A percentile compares a stretch with the other conserved stretches of the same genome.
Conservation (phyloP, 2,113 vertebrate genomes). For the Cyprinodon brontotheroides region DNA sequence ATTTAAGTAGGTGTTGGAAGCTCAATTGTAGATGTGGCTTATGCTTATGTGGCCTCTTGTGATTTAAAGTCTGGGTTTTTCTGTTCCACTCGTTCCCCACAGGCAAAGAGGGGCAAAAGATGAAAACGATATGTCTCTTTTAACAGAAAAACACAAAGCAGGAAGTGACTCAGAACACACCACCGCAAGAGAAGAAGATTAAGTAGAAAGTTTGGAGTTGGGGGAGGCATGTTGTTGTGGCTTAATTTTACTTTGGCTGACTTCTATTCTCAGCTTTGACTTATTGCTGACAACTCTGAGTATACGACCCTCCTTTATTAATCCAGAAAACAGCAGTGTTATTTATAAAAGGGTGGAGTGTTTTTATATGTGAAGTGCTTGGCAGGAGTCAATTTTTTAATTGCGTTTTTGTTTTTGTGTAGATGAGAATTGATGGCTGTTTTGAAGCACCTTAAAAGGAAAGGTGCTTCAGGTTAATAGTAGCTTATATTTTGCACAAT, state of each 20-base stretch:
- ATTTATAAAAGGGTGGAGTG: slow-evolving; percentile 44
- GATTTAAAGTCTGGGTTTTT: slow-evolving; percentile 97
- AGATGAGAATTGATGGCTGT: slow-evolving; percentile 80
- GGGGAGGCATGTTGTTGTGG: slow-evolving; percentile 36
- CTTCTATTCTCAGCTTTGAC: slow-evolving; percentile 46
- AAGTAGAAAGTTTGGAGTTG: slow-evolving; percentile 56
- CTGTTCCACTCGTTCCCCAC: slow-evolving; percentile 88
- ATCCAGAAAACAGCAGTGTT: slow-evolving; percentile 20
- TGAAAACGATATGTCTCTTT: slow-evolving; percentile 79
- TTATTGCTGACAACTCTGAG: slow-evolving; percentile 51
- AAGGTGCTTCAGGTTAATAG: slow-evolving; percentile 82
- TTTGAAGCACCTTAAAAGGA: slow-evolving; percentile 73
- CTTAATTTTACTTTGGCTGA: slow-evolving; percentile 54
- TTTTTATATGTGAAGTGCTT: slow-evolving; percentile 77
- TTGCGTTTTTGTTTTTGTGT: slow-evolving; percentile 79
- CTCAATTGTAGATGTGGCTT: slow-evolving; percentile 92
- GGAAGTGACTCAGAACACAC: slow-evolving; percentile 37
- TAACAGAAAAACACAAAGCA: slow-evolving; percentile 71
- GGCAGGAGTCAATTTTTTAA: slow-evolving; percentile 78
- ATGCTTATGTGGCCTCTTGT: slow-evolving; percentile 92
- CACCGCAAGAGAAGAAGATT: slow-evolving; percentile 12
- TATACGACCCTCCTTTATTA: slow-evolving; percentile 63
- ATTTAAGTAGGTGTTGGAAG: slow-evolving; percentile 98
- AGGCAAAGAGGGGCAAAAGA: slow-evolving; percentile 81
- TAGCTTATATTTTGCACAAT: slow-evolving; percentile 78